A percentile compares a stretch with the other conserved stretches of the same genome.
Evolutionary conservation across 2,113 vertebrate genomes (phyloP).

Genomic region (Oncorhynchus tshawytscha): DNA sequence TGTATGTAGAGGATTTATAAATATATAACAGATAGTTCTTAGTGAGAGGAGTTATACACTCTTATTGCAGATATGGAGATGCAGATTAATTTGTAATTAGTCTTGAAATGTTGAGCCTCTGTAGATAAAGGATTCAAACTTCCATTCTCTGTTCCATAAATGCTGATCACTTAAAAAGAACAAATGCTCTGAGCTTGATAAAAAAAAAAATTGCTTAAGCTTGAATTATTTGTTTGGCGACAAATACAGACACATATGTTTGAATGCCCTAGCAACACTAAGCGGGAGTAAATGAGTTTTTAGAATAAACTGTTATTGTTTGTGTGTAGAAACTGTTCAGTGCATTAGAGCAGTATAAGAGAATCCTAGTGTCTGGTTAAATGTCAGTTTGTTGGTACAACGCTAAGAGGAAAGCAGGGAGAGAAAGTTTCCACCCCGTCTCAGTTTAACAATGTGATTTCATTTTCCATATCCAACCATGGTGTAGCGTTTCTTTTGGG

Average conservation of each 20-base stretch:
- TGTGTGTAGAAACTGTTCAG: conserved; percentile 53
- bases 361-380: conserved; percentile 41
- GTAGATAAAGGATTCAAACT: conserved; percentile 79
- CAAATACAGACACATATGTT: conserved; percentile 77
- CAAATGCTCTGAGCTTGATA: conserved; percentile 73
- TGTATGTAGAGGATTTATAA: conserved; percentile 63
- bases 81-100: conserved; percentile 86
- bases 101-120: conserved; percentile 82
- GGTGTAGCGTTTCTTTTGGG: conserved; percentile 36
- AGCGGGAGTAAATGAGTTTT: conserved; percentile 75
- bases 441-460: conserved; percentile 40
- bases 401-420: conserved; percentile 2
- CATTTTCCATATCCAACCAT: conserved; percentile 53
- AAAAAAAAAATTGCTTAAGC: conserved; percentile 79
- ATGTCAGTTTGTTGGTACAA: conserved; percentile 17
- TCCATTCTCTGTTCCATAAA: conserved; percentile 69
- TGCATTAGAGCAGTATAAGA: conserved; percentile 58
- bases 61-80: conserved; percentile 79
- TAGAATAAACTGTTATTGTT: conserved; percentile 69
- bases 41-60: conserved; percentile 71
- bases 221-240: conserved; percentile 78
- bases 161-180: conserved; percentile 78
- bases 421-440: neutral
- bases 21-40: conserved; percentile 77
- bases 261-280: conserved; percentile 69